These are phyloP conservation scores for Enhydra lutris DNA, from an alignment of 2,113 vertebrate species.

Conservation along the genomic window DNA sequence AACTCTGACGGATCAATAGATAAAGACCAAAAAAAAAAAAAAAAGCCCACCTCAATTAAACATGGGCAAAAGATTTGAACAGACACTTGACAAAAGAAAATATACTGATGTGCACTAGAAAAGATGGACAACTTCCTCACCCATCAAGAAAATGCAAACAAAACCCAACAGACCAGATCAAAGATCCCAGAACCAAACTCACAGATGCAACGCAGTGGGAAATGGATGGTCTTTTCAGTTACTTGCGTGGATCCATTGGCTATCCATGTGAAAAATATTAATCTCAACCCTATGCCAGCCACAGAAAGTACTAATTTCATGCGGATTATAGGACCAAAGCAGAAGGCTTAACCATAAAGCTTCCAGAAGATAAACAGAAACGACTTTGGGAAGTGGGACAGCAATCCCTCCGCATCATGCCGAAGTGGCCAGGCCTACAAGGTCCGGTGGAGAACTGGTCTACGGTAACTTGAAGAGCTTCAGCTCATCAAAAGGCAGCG, in stretches of 20 bases:
- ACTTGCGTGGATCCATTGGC: no score
- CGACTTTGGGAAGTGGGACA: neutral
- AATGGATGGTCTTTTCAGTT: fast-evolving
- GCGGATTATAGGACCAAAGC: no score
- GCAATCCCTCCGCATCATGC: neutral
- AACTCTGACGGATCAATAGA: neutral
- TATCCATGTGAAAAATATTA: fast-evolving
- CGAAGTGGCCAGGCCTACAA: fast-evolving
- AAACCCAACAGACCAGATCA: neutral
- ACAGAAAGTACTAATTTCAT: neutral
- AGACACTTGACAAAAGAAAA: neutral
- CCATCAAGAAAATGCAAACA: neutral
- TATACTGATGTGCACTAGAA: no score
- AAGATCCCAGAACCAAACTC: neutral
- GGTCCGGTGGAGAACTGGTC: fast-evolving
- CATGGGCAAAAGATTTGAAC: neutral
- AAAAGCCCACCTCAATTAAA: neutral
- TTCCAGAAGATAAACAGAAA: neutral
- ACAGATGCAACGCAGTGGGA: fast-evolving
- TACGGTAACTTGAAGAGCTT: neutral
- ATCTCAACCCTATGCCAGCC: neutral
- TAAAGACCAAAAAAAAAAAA: neutral
- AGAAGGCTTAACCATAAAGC: neutral
- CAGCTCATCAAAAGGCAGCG: neutral
- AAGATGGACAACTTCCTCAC: fast-evolving